phyloP scores from a whole-genome alignment of 2,888 invertebrate species.

The Salticus scenicus region DNA sequence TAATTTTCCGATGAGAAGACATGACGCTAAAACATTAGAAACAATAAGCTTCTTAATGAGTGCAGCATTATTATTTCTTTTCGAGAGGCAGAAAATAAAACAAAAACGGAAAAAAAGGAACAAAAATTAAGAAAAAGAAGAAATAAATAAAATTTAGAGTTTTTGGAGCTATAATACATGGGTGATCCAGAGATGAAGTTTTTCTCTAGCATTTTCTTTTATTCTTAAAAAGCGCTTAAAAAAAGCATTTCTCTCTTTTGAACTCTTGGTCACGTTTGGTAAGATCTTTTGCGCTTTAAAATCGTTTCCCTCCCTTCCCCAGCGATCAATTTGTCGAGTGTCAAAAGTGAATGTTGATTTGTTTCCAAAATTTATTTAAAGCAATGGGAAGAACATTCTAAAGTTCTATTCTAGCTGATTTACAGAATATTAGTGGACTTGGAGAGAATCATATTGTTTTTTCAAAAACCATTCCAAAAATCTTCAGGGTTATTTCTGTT shows the following conservation, averaged over 20 bases:
- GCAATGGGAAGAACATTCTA: conserved; percentile 19
- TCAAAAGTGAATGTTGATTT: conserved; percentile 64
- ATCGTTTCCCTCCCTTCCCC: background rate
- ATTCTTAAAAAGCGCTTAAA: conserved; percentile 12
- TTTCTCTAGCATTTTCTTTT: background rate
- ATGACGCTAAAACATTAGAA: conserved; percentile 13
- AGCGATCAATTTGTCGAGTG: conserved; percentile 55
- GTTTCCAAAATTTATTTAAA: conserved; percentile 60
- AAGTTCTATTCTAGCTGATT: background rate
- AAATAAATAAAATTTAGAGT: background rate
- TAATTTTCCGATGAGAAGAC: conserved; percentile 2
- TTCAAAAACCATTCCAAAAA: too few species aligned
- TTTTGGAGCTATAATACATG: conserved; percentile 13
- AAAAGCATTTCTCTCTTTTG: conserved; percentile 29
- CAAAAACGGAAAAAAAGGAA: background rate
- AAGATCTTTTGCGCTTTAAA: conserved; percentile 43
- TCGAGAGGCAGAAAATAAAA: background rate
- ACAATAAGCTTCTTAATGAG: conserved; percentile 11
- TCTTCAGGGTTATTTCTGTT: too few species aligned
- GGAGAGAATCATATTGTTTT: background rate
- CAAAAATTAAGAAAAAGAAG: background rate
- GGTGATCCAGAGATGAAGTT: background rate
- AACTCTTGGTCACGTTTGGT: conserved; percentile 60
- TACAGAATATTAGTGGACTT: background rate
- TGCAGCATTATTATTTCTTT: background rate